Base-by-base conservation (phyloP, 2,797 vertebrate species). In the Sebastes cheni region DNA sequence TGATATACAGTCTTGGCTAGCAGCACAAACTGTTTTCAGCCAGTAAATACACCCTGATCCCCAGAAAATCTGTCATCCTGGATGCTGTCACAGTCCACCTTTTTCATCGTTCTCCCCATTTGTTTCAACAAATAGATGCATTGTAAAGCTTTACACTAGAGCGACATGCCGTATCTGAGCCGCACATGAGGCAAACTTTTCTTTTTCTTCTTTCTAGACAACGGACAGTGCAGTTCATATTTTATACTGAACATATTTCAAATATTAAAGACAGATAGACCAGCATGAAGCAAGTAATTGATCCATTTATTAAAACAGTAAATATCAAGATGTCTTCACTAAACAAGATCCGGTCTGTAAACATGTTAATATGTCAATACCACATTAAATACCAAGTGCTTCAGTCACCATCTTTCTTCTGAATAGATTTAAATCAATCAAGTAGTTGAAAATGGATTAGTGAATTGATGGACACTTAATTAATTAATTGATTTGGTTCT, bases 31-130 rank as follows among this genome's bases (percentile, higher is more conserved):
- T 82, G 75, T 86, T 82, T 88, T 71, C 80, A 72, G 80, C 75
- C 88, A 74, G 60, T 86, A 86, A 89, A 91, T 86, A 80, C 67
- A 60, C 62, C 23, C 83, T 77, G 81, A 91, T 89, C 84, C 80
- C 64, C 58, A 60, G 73, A 80, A 89, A 90, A 89, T 87, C 88
- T 90, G 89, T 87, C 81, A 79, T 60, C 64, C 81, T 54, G 62
- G 66, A 86, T 27, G 75, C 72, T 52, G 78, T 62, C 66, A 73
- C 73, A 56, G 13, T 68, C 55, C 50, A 65, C 27, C 42, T 8
- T 55, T 71, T 59, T 10, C 36, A 58, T 69, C 64, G 54, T 39
- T 39, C 5, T 34, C 25, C 25, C 29, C 59, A 34, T 73, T 52
- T 6, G 56, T 42, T 76, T 68, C 42, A 72, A 58, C 16, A 52